Percentiles rank a stretch among this genome's conserved stretches.
Conservation (phyloP, 2,113 vertebrate species). For the Campylomormyrus tamandua region DNA sequence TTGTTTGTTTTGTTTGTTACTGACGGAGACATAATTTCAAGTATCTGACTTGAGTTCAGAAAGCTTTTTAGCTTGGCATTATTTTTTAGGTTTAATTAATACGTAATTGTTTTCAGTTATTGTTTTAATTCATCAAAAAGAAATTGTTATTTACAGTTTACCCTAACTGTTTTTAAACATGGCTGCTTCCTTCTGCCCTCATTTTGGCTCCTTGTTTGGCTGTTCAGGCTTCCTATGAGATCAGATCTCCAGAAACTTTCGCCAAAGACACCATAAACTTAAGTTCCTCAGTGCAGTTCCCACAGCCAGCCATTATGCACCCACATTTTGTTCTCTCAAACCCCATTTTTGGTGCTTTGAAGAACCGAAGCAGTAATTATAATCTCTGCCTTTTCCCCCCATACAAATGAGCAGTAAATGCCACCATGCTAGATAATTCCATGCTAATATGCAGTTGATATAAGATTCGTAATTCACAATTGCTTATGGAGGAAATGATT, state of each 20-base stretch:
- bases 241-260: slow-evolving; percentile 31
- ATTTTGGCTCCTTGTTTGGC: not conserved
- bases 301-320: no score
- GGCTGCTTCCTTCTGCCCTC: not conserved
- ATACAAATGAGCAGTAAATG: not conserved
- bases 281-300: not conserved
- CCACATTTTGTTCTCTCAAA: not conserved
- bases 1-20: not conserved
- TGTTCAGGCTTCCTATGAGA: slow-evolving; percentile 40
- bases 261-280: not conserved
- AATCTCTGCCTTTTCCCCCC: not conserved
- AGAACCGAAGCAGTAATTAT: not conserved
- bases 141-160: not conserved
- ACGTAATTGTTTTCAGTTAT: not conserved
- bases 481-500: not conserved
- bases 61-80: not conserved
- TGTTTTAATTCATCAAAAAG: not conserved
- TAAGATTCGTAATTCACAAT: not conserved
- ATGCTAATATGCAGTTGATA: not conserved
- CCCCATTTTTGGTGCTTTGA: not conserved
- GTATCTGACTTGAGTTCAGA: not conserved
- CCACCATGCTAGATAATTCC: not conserved
- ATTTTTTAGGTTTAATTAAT: not conserved
- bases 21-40: not conserved
- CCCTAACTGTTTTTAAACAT: not conserved